Percentiles rank a stretch among this genome's conserved stretches.
These are phyloP conservation scores for Callaeas wilsoni DNA, from an alignment of 2,113 vertebrate genomes.

Conservation along the genomic window DNA sequence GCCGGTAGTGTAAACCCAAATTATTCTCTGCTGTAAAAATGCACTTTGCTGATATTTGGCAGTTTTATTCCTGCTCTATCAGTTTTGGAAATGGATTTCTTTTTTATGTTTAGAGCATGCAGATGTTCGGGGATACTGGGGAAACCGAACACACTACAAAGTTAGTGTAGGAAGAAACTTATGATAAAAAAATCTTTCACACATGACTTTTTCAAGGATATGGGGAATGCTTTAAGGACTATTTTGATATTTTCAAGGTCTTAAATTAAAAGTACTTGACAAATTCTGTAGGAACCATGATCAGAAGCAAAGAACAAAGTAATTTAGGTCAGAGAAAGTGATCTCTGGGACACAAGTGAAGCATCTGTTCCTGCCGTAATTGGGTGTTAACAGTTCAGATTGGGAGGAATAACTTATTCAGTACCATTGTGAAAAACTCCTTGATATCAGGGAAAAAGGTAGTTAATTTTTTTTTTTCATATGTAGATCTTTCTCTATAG, in stretches of 20 bases:
- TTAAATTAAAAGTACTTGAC: neutral
- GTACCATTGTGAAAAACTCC: neutral
- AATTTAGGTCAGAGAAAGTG: neutral
- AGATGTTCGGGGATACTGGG: neutral
- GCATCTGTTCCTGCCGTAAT: neutral
- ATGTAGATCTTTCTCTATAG: neutral
- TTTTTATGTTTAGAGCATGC: neutral
- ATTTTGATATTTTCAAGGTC: neutral
- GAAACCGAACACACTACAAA: neutral
- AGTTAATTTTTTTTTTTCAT: neutral
- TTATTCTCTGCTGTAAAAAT: neutral
- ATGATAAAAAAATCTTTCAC: neutral
- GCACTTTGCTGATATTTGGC: neutral
- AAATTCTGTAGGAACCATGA: neutral
- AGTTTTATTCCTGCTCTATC: neutral
- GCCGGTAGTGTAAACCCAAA: neutral
- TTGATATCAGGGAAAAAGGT: neutral
- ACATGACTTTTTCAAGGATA: neutral
- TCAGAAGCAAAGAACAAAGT: neutral
- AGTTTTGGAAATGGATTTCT: neutral
- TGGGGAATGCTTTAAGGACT: neutral
- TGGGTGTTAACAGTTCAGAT: accelerated
- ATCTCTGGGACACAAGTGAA: neutral
- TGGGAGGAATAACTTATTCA: neutral
- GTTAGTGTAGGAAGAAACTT: neutral